These are phyloP conservation scores for Frankliniella intonsa DNA, from an alignment of 2,888 invertebrate genomes.

Conservation along the genomic window DNA sequence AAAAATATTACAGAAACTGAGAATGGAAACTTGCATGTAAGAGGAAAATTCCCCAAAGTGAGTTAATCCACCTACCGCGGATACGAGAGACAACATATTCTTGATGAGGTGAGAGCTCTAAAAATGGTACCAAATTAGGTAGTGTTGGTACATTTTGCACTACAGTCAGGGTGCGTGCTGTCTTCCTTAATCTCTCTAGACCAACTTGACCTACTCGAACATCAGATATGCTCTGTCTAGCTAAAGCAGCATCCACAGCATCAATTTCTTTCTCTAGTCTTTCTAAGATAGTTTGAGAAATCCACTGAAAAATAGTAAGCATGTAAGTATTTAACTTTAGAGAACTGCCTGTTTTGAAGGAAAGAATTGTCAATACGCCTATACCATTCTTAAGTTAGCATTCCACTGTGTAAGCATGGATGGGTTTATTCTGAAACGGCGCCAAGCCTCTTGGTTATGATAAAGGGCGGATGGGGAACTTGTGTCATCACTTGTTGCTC, in stretches of 20 bases:
- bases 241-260: slow-evolving; percentile 63
- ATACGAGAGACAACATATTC: slow-evolving; percentile 79
- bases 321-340: background rate
- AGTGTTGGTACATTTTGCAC: slow-evolving; percentile 51
- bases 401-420: slow-evolving; percentile 70
- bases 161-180: slow-evolving; percentile 56
- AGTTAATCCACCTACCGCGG: slow-evolving; percentile 46
- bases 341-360: background rate
- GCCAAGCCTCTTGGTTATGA: slow-evolving; percentile 53
- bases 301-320: slow-evolving; percentile 59
- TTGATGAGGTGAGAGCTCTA: slow-evolving; percentile 78
- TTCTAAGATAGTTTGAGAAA: slow-evolving; percentile 75
- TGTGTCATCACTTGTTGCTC: slow-evolving; percentile 48
- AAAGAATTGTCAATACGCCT: background rate
- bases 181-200: slow-evolving; percentile 68
- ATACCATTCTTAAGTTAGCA: slow-evolving; percentile 68
- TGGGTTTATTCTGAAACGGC: slow-evolving; percentile 60
- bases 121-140: slow-evolving; percentile 66
- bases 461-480: slow-evolving; percentile 48
- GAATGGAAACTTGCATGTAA: background rate
- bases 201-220: slow-evolving; percentile 65
- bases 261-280: slow-evolving; percentile 71
- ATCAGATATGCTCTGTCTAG: slow-evolving; percentile 63
- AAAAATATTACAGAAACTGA: background rate
- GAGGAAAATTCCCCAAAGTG: background rate